A percentile compares a stretch with the other conserved stretches of the same genome.
Evolutionary conservation across 2,113 vertebrate genomes (phyloP).

Genomic region (Amia ocellicauda): DNA sequence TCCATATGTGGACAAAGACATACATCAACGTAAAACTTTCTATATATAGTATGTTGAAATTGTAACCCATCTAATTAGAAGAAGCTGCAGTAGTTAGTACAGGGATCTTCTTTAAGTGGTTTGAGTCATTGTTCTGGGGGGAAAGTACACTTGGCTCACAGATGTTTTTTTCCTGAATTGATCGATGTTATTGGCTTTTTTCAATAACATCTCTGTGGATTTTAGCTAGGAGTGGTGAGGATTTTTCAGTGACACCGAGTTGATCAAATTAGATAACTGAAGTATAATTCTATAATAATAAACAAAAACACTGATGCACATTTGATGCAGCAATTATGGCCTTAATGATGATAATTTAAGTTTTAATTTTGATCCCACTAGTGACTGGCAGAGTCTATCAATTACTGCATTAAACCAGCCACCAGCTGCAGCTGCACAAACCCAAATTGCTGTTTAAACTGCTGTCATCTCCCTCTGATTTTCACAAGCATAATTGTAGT

Average conservation of each 20-base stretch:
- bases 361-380: slow-evolving; percentile 86
- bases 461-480: slow-evolving; percentile 79
- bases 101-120: no score
- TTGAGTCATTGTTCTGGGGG: no score
- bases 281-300: slow-evolving; percentile 59
- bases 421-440: slow-evolving; percentile 80
- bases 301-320: slow-evolving; percentile 59
- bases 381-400: slow-evolving; percentile 86
- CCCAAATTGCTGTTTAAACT: slow-evolving; percentile 78
- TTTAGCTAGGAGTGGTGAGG: slow-evolving; percentile 19
- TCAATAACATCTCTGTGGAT: neutral
- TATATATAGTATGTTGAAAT: no score
- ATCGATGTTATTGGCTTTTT: no score
- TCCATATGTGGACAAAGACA: no score
- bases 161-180: no score
- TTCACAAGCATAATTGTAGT: slow-evolving; percentile 75
- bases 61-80: no score
- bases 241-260: slow-evolving; percentile 28
- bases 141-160: no score
- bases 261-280: slow-evolving; percentile 54
- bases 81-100: no score
- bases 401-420: slow-evolving; percentile 78
- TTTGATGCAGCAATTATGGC: slow-evolving; percentile 64
- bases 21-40: no score
- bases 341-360: slow-evolving; percentile 81